Evolutionary conservation across 2,113 vertebrate species (phyloP).

Genomic region (Anguilla rostrata): DNA sequence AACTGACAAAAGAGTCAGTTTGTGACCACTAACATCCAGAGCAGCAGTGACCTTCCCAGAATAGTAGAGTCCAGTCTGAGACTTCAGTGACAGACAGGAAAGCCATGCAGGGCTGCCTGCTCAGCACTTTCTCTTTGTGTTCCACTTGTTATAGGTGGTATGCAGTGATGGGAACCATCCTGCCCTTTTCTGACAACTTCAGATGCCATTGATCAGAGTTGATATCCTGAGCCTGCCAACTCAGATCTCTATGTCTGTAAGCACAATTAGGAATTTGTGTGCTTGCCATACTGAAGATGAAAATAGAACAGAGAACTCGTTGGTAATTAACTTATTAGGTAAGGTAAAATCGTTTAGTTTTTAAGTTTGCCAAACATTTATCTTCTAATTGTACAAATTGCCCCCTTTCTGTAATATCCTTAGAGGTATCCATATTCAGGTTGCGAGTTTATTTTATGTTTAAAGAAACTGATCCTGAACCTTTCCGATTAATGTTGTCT

Average conservation of each 20-base stretch:
- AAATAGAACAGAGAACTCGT: background rate
- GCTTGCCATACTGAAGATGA: background rate
- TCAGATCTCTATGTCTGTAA: background rate
- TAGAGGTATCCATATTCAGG: background rate
- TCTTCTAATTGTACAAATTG: too few species aligned
- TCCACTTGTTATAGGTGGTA: background rate
- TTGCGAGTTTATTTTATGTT: background rate
- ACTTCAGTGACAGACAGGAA: background rate
- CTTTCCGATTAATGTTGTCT: background rate
- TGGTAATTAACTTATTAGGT: too few species aligned
- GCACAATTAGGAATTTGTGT: background rate
- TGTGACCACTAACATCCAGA: background rate
- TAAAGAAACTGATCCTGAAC: background rate
- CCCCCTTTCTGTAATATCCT: background rate
- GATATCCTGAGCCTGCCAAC: background rate
- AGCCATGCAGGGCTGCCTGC: background rate
- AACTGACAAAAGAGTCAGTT: too few species aligned
- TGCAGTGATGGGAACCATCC: background rate
- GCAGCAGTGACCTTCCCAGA: background rate
- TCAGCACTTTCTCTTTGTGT: background rate
- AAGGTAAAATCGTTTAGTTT: too few species aligned
- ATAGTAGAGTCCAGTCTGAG: background rate
- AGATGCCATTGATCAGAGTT: background rate
- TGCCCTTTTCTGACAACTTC: background rate
- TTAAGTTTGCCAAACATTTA: too few species aligned